Evolutionary conservation across 1,140 invertebrate species (phyloP), one percentile per base, ranked within the genome.

Genomic region (Bactericera cockerelli): DNA sequence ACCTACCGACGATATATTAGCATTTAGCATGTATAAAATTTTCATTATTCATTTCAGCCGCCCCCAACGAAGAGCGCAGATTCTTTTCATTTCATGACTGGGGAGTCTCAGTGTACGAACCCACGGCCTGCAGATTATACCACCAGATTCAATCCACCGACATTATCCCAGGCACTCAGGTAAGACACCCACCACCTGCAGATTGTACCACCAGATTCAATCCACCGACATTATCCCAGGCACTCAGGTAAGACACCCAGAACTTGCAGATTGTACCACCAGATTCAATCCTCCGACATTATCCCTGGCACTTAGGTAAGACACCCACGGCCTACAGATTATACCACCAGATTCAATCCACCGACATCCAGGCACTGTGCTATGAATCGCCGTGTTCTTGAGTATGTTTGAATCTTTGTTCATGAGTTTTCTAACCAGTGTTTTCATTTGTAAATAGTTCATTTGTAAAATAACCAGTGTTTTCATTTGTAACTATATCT

Each of bases 31-130:
- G n/a, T n/a, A n/a, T n/a, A n/a, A n/a, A n/a, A n/a, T n/a, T n/a
- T n/a, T n/a, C n/a, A n/a, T n/a, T n/a, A n/a, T n/a, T n/a, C n/a
- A n/a, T 68, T 70, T 59, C 67, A 81, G 79, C 76, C 54, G 71
- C 79, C 13, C 75, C 77, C 24, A 78, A 75, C 60, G 80, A 83
- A 63, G 81, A 83, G 63, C 70, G 79, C 22, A 74, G 80, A 61
- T 87, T 87, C 67, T 82, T 86, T 62, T 81, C 84, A 2, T 87
- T 88, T 68, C 84, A 88, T 70, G 81, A 86, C 64, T 79, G 80
- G 75, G 86, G 86, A 10, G 80, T 87, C 63, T 83, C 82, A 1
- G 78, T 86, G 1, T 87, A 87, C 70, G 82, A 87, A 57, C 83
- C 85, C 1, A 77, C 77, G n/a, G 76, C 80, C 42, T 89, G 86